These are phyloP conservation scores for Chionodraco myersi DNA, from an alignment of 2,113 vertebrate genomes.

Conservation along the genomic window DNA sequence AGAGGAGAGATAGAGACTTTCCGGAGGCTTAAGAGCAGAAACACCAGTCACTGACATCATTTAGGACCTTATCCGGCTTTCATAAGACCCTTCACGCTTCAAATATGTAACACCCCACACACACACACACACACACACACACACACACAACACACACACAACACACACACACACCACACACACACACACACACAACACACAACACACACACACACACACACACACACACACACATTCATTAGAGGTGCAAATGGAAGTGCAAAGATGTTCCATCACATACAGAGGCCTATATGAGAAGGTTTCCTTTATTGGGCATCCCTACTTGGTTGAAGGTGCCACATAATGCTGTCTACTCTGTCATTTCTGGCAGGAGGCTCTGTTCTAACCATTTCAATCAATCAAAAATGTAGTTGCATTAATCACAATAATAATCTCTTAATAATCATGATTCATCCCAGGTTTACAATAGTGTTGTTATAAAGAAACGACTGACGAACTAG, in stretches of 20 bases:
- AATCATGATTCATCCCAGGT: too few species aligned
- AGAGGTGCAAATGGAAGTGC: background rate
- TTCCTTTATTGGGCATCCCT: background rate
- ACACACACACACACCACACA: background rate
- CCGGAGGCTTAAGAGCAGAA: conserved; percentile 45
- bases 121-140: background rate
- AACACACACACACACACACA: background rate
- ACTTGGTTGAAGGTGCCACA: background rate
- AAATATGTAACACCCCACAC: background rate
- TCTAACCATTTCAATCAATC: too few species aligned
- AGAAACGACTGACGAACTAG: too few species aligned
- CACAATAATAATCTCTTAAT: too few species aligned
- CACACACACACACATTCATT: background rate
- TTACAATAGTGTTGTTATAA: too few species aligned
- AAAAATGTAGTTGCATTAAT: too few species aligned
- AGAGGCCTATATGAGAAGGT: background rate
- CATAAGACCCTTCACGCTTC: conserved; percentile 5
- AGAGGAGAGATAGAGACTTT: conserved; percentile 17
- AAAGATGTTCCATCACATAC: background rate
- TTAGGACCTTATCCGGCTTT: conserved; percentile 36
- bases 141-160: background rate
- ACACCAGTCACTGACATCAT: conserved; percentile 43
- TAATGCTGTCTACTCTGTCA: background rate
- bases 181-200: background rate
- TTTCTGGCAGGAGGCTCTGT: background rate